A percentile compares a stretch with the other conserved stretches of the same genome.
Conservation (phyloP, 2,113 vertebrate genomes). For the Australoheros scitulus region DNA sequence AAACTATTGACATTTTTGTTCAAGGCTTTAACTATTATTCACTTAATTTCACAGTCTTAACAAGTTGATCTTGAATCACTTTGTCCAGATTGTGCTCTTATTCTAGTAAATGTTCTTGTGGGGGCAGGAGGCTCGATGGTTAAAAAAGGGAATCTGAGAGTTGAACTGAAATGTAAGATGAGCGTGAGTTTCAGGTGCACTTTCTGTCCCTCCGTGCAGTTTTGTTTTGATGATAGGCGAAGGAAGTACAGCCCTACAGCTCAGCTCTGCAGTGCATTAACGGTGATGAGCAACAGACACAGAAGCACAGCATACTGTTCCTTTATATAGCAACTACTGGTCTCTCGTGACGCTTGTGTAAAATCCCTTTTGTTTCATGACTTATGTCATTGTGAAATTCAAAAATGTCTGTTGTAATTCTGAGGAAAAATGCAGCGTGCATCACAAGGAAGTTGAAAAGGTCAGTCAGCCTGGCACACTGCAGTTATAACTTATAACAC, state of each 20-base stretch:
- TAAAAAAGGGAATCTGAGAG: slow-evolving; percentile 7
- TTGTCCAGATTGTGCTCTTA: neutral
- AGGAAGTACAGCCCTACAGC: slow-evolving; percentile 21
- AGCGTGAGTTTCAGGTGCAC: slow-evolving; percentile 47
- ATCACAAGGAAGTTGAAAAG: neutral
- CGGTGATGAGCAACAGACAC: neutral
- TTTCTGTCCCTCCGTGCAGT: slow-evolving; percentile 23
- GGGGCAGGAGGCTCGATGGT: neutral
- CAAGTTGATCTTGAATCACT: neutral
- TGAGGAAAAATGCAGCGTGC: too few species aligned
- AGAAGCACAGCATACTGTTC: neutral
- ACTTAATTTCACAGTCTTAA: neutral
- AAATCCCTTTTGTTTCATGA: slow-evolving; percentile 15
- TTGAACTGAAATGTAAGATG: slow-evolving; percentile 25
- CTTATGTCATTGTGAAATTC: slow-evolving; percentile 7
- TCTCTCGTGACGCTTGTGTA: neutral
- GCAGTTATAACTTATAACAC: neutral
- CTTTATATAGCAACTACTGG: neutral
- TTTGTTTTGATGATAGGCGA: neutral
- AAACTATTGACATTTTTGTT: neutral
- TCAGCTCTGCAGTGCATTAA: neutral
- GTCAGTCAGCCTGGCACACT: neutral
- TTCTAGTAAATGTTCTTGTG: neutral
- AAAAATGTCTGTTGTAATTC: slow-evolving; percentile 17
- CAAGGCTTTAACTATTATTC: neutral